Evolutionary conservation across 2,888 invertebrate genomes (phyloP), one percentile per base, ranked within the genome.

Genomic region (Arctia plantaginis): DNA sequence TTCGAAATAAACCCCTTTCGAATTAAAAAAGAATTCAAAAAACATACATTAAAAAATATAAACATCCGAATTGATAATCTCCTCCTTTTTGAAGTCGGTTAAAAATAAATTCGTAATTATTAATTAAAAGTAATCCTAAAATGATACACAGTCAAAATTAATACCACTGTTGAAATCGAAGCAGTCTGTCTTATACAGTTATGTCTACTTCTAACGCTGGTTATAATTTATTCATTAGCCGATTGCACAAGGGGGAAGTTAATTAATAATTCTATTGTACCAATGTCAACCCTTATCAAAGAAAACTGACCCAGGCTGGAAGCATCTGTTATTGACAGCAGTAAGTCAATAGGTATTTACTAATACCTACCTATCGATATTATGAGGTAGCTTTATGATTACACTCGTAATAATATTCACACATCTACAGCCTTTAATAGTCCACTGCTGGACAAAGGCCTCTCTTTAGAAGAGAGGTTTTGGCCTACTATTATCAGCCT

Each of bases 221-320:
- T 69, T 68, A 69, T 67, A 65, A 72, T 69, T 74, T 66, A 73
- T 73, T 75, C 77, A 77, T 62, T 44, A 73, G n/a, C 68, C 71
- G 27, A 35, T 71, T 70, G 70, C 64, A 64, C 67, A 67, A 82
- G 67, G 20, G 62, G 72, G 67, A 76, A 77, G 72, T 77, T 79
- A 82, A 84, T 84, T 82, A 82, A 84, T 84, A 47, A 68, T 6
- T 73, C 71, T 39, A 76, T 82, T 82, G 84, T 82, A 75, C 72
- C 70, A 77, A 77, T 74, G 84, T 82, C 82, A 80, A 82, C 82
- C 82, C 84, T 82, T 77, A 68, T 82, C 82, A 82, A 35, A 67
- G 67, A 41, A 33, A 68, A 76, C 27, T 73, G 73, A 77, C 74
- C 71, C 66, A 39, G 13, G 68, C 73, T 72, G 70, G 35, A 70